phyloP scores from a whole-genome alignment of 2,888 invertebrate species.

The Lepetodrilus schrolli region DNA sequence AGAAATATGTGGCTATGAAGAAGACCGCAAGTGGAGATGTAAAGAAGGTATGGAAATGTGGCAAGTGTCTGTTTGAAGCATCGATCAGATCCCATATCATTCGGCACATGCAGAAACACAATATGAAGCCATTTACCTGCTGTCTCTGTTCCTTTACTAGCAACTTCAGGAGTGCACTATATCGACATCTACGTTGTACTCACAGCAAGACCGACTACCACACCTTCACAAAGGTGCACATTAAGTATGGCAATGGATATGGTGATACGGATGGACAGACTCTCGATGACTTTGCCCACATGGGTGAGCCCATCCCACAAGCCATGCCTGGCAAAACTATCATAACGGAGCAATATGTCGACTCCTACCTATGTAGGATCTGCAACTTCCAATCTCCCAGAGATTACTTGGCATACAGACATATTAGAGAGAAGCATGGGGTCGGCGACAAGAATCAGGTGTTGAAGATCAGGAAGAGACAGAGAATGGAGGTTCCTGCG shows the following conservation, averaged over 20 bases:
- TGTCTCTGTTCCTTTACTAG: constrained; percentile 73
- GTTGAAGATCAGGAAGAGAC: constrained; percentile 34
- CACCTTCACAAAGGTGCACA: constrained; percentile 48
- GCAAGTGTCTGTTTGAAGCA: constrained; percentile 85
- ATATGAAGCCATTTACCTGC: constrained; percentile 68
- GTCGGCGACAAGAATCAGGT: constrained; percentile 52
- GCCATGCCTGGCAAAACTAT: constrained; percentile 19
- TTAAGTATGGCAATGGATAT: constrained; percentile 41
- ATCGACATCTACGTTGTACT: constrained; percentile 67
- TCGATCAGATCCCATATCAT: constrained; percentile 62
- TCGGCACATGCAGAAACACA: constrained; percentile 64
- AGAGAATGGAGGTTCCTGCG: constrained; percentile 28
- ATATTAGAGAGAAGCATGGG: constrained; percentile 60
- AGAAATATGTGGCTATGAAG: constrained; percentile 5
- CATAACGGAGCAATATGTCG: constrained; percentile 35
- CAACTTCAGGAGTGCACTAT: constrained; percentile 74
- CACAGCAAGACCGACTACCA: constrained; percentile 56
- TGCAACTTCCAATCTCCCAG: constrained; percentile 61
- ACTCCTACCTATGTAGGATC: constrained; percentile 55
- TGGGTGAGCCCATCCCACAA: background rate
- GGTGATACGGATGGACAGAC: constrained; percentile 1
- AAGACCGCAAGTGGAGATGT: constrained; percentile 9
- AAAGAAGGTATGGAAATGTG: constrained; percentile 83
- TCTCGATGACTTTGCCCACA: constrained; percentile 24
- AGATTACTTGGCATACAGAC: constrained; percentile 54